Conservation (phyloP, 2,888 invertebrate genomes). For the Calameuta pallipes region DNA sequence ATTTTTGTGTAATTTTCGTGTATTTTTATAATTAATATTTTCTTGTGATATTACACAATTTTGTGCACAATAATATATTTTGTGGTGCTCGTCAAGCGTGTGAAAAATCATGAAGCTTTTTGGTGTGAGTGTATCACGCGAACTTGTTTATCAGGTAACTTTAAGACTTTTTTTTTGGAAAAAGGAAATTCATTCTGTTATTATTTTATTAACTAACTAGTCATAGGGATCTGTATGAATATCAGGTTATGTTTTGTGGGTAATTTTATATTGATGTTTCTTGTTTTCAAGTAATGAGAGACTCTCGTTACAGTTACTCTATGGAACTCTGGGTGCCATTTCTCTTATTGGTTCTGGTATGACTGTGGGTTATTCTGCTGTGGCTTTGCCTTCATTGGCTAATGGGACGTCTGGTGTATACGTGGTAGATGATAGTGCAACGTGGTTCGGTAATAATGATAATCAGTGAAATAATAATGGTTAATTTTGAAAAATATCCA, state of each 20-base stretch:
- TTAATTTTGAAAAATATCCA: background rate
- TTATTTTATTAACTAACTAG: no score
- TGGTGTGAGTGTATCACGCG: background rate
- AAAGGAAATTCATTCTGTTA: background rate
- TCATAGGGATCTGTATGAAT: background rate
- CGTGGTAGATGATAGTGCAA: constrained; percentile 59
- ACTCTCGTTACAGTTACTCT: constrained; percentile 29
- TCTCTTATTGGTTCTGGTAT: constrained; percentile 35
- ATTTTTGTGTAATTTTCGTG: background rate
- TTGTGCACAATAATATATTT: background rate
- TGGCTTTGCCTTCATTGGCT: constrained; percentile 51
- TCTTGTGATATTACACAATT: background rate
- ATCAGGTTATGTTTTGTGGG: background rate
- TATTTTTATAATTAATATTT: background rate
- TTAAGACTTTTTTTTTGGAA: background rate
- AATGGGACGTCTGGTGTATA: constrained; percentile 39
- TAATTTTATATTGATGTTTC: background rate
- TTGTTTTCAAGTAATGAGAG: background rate
- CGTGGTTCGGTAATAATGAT: constrained; percentile 67
- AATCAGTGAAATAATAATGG: background rate
- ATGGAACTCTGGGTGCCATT: constrained; percentile 28
- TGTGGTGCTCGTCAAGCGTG: background rate
- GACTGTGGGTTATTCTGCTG: constrained; percentile 56
- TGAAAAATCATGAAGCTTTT: background rate
- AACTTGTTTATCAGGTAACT: background rate